These are phyloP conservation scores for Andrena bicolor DNA, from an alignment of 2,888 invertebrate species.

Conservation along the genomic window DNA sequence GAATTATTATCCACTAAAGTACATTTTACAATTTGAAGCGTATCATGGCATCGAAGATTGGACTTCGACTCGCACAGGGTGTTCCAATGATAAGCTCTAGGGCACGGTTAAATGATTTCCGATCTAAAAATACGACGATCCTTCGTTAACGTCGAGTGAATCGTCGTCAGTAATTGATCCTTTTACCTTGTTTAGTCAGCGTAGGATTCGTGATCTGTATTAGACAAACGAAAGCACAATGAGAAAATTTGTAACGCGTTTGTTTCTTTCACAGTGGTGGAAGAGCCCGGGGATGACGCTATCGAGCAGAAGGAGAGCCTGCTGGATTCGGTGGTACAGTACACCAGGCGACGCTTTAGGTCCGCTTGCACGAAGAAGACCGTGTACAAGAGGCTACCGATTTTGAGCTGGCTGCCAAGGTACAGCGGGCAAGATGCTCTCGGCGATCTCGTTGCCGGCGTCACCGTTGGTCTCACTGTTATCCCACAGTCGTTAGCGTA, in stretches of 20 bases:
- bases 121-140: background rate
- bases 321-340: constrained; percentile 81
- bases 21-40: too few relatives aligned
- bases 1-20: too few relatives aligned
- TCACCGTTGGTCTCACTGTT: constrained; percentile 96
- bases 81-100: background rate
- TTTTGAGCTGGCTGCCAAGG: constrained; percentile 91
- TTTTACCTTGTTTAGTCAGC: constrained; percentile 18
- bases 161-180: constrained; percentile 2
- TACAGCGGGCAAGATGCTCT: constrained; percentile 91
- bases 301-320: constrained; percentile 78
- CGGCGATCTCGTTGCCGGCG: constrained; percentile 95
- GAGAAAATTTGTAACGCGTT: background rate
- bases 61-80: constrained; percentile 6
- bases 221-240: background rate
- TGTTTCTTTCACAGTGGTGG: constrained; percentile 78
- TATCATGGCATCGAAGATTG: background rate
- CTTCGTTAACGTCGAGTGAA: constrained; percentile 8
- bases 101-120: constrained; percentile 3
- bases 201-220: background rate
- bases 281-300: constrained; percentile 79
- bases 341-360: constrained; percentile 85
- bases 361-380: constrained; percentile 89
- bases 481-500: constrained; percentile 96
- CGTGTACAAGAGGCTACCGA: constrained; percentile 90